Percentiles rank a stretch among this genome's conserved stretches.
These are phyloP conservation scores for Seriola rivoliana DNA, from an alignment of 2,113 vertebrate species.

Conservation along the genomic window DNA sequence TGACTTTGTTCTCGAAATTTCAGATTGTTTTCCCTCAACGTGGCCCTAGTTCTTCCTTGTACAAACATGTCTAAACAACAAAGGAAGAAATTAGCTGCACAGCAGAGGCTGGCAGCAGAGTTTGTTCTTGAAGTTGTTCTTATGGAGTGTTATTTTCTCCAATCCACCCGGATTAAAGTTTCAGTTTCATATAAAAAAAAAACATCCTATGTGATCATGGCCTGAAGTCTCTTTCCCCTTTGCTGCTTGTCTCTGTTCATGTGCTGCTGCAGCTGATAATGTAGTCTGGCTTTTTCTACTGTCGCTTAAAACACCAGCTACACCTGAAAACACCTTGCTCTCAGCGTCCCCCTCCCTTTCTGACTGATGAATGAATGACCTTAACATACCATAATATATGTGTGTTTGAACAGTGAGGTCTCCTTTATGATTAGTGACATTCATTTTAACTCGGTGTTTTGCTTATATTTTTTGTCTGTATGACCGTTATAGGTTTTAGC, in stretches of 20 bases:
- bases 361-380: constrained; percentile 37
- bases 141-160: background rate
- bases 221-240: constrained; percentile 31
- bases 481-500: background rate
- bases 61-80: too few relatives aligned
- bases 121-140: too few relatives aligned
- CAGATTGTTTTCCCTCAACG: too few relatives aligned
- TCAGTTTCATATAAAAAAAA: background rate
- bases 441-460: background rate
- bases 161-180: background rate
- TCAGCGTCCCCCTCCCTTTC: background rate
- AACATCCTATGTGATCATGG: constrained; percentile 56
- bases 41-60: too few relatives aligned
- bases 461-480: background rate
- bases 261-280: background rate
- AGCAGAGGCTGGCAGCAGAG: background rate
- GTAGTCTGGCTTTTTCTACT: background rate
- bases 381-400: background rate
- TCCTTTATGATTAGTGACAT: background rate
- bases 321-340: background rate
- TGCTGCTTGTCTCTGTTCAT: background rate
- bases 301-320: background rate
- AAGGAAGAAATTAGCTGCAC: background rate
- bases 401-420: background rate
- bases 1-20: too few relatives aligned